Evolutionary conservation across 2,888 invertebrate species (phyloP), one percentile per base, ranked within the genome.

Genomic region (Chrysina gloriosa): DNA sequence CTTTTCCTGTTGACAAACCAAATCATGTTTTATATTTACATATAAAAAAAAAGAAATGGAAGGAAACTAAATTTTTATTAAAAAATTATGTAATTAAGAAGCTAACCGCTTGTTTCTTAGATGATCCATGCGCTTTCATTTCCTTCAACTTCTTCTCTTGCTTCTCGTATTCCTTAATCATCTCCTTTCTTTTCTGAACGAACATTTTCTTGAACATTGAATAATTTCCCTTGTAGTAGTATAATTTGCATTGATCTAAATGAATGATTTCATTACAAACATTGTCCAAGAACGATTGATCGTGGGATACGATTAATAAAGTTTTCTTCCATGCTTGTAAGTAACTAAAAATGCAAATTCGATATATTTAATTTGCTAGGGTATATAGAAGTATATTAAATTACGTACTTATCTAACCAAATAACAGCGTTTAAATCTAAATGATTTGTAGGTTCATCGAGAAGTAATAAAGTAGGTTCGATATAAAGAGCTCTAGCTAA

Each of bases 401-500:
- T 16, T 45, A 85, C 90, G 87, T 84, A 95, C 92, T 99, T 98
- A 81, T 99, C 99, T 66, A 99, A 88, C 99, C 99, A 99, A 87
- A 99, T 99, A 56, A 99, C 99, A 73, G 99, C 99, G 80, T 99
- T 99, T 68, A 99, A 87, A 87, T 99, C 99, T 77, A 99, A 91
- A 84, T 99, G 99, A 85, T 99, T 99, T 0, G 99, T 99, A 72
- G 99, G 99, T 88, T 99, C 99, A 84, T 99, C 99, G 29, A 99
- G 90, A 82, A 99, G 86, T 23, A 99, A 85, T n/a, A 99, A 85
- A 1, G 98, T 98, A 0, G 99, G 99, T 84, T 98, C 98, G 69
- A 99, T 87, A 81, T 97, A 99, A 16, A 99, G 85, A 2, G 99
- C 98, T 81, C 98, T 89, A 0, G 98, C 98, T 42, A 99, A 85